A percentile compares a stretch with the other conserved stretches of the same genome.
These are phyloP conservation scores for Melinopterus prodromus DNA, from an alignment of 2,888 invertebrate genomes.

Conservation along the genomic window DNA sequence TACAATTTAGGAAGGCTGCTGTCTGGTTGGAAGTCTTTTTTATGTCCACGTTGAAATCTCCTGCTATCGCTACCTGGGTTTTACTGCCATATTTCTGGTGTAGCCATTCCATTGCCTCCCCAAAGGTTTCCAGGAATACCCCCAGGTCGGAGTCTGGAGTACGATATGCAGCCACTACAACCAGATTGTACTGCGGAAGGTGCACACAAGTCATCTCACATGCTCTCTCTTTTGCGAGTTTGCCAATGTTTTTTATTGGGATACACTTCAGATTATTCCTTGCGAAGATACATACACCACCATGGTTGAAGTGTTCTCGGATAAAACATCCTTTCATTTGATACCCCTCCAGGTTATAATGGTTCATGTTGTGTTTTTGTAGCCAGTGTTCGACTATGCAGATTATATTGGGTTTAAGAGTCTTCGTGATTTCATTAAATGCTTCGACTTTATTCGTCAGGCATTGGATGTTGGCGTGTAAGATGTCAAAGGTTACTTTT, in stretches of 20 bases:
- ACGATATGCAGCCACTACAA: background rate
- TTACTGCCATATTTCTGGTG: background rate
- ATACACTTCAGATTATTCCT: background rate
- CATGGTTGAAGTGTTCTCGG: background rate
- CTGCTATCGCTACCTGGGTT: background rate
- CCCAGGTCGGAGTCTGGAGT: background rate
- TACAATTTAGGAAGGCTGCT: background rate
- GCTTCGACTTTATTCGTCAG: background rate
- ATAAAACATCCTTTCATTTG: background rate
- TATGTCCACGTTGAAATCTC: background rate
- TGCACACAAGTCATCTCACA: too few species aligned
- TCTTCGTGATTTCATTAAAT: background rate
- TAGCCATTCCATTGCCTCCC: background rate
- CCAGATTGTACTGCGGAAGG: background rate
- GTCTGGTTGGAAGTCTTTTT: background rate
- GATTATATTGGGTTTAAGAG: background rate
- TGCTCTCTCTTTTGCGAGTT: background rate
- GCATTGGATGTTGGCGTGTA: background rate
- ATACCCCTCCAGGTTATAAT: background rate
- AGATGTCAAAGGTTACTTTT: background rate
- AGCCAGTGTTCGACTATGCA: background rate
- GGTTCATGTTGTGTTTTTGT: background rate
- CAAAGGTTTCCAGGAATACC: background rate
- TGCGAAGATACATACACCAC: too few species aligned
- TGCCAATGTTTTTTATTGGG: background rate